Percentiles rank a stretch among this genome's conserved stretches.
Evolutionary conservation across 2,888 invertebrate genomes (phyloP).

Genomic region (Nymphalis polychloros): DNA sequence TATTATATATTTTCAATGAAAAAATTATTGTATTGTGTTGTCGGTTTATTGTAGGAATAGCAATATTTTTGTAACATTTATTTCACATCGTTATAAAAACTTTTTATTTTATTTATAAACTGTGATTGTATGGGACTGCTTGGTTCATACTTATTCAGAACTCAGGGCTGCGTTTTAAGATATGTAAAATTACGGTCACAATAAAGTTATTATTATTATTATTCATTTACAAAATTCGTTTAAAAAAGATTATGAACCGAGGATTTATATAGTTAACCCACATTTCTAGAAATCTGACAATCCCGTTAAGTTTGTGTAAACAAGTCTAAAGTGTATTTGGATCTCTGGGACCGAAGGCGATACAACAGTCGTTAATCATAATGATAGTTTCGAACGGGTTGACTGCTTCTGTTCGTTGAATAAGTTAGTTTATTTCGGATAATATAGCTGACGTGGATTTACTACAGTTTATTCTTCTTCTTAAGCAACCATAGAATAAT

Average conservation of each 20-base stretch:
- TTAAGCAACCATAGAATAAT: neutral
- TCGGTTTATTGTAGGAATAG: too few relatives aligned
- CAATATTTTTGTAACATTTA: too few relatives aligned
- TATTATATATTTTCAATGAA: too few relatives aligned
- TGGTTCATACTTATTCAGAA: too few relatives aligned
- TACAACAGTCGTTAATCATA: slow-evolving; percentile 42
- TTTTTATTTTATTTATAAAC: too few relatives aligned
- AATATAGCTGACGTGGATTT: slow-evolving; percentile 20
- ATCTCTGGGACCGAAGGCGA: slow-evolving; percentile 38
- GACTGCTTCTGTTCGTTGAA: slow-evolving; percentile 33
- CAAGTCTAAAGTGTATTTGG: slow-evolving; percentile 34
- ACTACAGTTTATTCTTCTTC: slow-evolving; percentile 16
- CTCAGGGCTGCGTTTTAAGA: too few relatives aligned
- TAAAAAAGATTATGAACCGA: neutral
- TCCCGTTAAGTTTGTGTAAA: slow-evolving; percentile 25
- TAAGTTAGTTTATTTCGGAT: slow-evolving; percentile 38
- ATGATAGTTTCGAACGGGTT: slow-evolving; percentile 39
- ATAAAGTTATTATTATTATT: too few relatives aligned
- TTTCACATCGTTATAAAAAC: too few relatives aligned
- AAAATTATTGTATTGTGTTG: too few relatives aligned
- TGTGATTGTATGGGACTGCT: too few relatives aligned
- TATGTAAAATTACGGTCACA: too few relatives aligned
- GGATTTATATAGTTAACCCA: neutral
- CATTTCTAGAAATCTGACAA: neutral
- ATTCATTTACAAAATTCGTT: neutral